A percentile compares a stretch with the other conserved stretches of the same genome.
These are phyloP conservation scores for Epistrophe grossulariae DNA, from an alignment of 2,888 invertebrate species.

Conservation along the genomic window DNA sequence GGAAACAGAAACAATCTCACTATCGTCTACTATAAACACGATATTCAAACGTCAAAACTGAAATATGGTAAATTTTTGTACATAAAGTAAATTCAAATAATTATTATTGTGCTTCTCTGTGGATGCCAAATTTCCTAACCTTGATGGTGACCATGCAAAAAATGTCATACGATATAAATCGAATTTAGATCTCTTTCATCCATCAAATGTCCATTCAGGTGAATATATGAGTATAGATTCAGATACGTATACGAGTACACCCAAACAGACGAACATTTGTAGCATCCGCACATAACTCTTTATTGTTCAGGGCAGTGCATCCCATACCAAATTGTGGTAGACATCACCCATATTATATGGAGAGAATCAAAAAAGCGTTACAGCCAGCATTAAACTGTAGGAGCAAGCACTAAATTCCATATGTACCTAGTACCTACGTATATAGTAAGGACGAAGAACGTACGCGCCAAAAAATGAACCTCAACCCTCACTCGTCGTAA, in stretches of 20 bases:
- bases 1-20: too few species aligned
- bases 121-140: background rate
- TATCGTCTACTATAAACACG: too few species aligned
- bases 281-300: slow-evolving; percentile 27
- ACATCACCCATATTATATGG: background rate
- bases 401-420: slow-evolving; percentile 15
- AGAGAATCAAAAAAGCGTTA: background rate
- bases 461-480: slow-evolving; percentile 16
- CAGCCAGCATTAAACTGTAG: slow-evolving; percentile 24
- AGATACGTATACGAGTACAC: too few species aligned
- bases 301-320: slow-evolving; percentile 1
- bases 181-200: slow-evolving; percentile 69
- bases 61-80: too few species aligned
- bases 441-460: background rate
- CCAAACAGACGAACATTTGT: background rate
- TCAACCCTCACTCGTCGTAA: background rate
- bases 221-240: slow-evolving; percentile 14
- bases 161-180: slow-evolving; percentile 59
- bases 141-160: slow-evolving; percentile 18
- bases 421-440: background rate
- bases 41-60: too few species aligned
- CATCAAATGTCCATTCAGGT: slow-evolving; percentile 70
- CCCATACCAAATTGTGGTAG: slow-evolving; percentile 7
- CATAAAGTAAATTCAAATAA: background rate
- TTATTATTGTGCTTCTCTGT: background rate